Conservation (phyloP, 2,888 invertebrate species). For the Busseola fusca region DNA sequence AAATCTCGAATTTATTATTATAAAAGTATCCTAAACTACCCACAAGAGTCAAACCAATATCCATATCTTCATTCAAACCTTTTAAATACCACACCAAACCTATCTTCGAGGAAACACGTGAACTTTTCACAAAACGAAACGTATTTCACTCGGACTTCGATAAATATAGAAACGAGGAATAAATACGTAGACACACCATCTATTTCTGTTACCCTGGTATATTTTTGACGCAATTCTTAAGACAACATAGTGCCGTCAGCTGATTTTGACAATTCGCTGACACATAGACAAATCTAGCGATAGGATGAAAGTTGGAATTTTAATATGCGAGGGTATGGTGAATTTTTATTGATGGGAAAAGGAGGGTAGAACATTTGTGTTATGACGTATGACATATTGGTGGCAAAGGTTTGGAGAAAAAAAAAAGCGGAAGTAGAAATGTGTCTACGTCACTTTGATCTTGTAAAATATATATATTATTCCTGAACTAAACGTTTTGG, state of each 20-base stretch:
- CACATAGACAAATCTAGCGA: slow-evolving; percentile 60
- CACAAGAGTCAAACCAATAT: slow-evolving; percentile 2
- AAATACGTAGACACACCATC: slow-evolving; percentile 63
- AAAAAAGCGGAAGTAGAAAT: not conserved
- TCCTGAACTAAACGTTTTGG: not conserved
- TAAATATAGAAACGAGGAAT: slow-evolving; percentile 64
- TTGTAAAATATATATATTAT: not conserved
- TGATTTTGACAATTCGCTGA: slow-evolving; percentile 71
- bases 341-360: slow-evolving; percentile 22
- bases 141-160: slow-evolving; percentile 36
- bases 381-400: slow-evolving; percentile 15
- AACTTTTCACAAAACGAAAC: slow-evolving; percentile 38
- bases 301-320: slow-evolving; percentile 55
- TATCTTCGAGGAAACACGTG: slow-evolving; percentile 31
- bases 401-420: not conserved
- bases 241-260: slow-evolving; percentile 68
- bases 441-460: slow-evolving; percentile 3
- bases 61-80: slow-evolving; percentile 26
- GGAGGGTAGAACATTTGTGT: slow-evolving; percentile 2
- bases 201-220: slow-evolving; percentile 64
- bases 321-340: slow-evolving; percentile 21
- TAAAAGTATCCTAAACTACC: not conserved
- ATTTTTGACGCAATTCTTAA: slow-evolving; percentile 68
- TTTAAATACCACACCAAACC: slow-evolving; percentile 43
- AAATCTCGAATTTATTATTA: not conserved